phyloP scores from a whole-genome alignment of 2,797 vertebrate species.

The Pelobates cultripes region DNA sequence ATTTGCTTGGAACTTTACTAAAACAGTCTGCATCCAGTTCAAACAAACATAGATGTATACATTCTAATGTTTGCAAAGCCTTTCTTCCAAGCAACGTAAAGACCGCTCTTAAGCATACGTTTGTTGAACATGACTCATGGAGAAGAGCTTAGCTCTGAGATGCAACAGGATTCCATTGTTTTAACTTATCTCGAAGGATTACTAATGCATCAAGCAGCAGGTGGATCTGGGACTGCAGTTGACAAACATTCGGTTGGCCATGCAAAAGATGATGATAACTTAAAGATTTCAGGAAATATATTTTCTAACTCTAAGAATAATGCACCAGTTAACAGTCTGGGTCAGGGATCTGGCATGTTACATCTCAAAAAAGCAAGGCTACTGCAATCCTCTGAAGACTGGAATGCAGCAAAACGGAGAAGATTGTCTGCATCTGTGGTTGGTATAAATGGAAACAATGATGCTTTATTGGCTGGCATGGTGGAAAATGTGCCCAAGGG shows the following conservation, averaged over 20 bases:
- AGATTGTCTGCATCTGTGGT: slow-evolving; percentile 80
- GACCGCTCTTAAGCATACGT: slow-evolving; percentile 73
- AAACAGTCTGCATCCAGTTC: slow-evolving; percentile 55
- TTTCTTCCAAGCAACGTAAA: slow-evolving; percentile 64
- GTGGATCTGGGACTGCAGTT: slow-evolving; percentile 88
- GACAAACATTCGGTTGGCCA: slow-evolving; percentile 85
- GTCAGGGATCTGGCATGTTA: slow-evolving; percentile 84
- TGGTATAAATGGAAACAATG: slow-evolving; percentile 88
- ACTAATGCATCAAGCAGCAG: slow-evolving; percentile 99
- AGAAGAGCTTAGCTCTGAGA: slow-evolving; percentile 99
- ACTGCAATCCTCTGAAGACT: slow-evolving; percentile 88
- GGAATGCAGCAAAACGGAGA: slow-evolving; percentile 87
- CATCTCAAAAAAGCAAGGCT: slow-evolving; percentile 96
- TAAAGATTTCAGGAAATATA: slow-evolving; percentile 78
- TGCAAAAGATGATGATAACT: slow-evolving; percentile 84
- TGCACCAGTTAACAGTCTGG: slow-evolving; percentile 78
- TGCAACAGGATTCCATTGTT: slow-evolving; percentile 99
- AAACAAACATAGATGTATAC: slow-evolving; percentile 57
- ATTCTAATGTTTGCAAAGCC: slow-evolving; percentile 54
- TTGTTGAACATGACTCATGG: slow-evolving; percentile 99
- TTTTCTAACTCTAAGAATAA: slow-evolving; percentile 83
- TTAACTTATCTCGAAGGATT: slow-evolving; percentile 99
- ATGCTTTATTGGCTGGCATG: slow-evolving; percentile 82
- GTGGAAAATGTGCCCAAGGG: slow-evolving; percentile 85
- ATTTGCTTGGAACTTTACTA: slow-evolving; percentile 57